These are phyloP conservation scores for Piaya cayana DNA, from an alignment of 2,113 vertebrate genomes.

Conservation along the genomic window DNA sequence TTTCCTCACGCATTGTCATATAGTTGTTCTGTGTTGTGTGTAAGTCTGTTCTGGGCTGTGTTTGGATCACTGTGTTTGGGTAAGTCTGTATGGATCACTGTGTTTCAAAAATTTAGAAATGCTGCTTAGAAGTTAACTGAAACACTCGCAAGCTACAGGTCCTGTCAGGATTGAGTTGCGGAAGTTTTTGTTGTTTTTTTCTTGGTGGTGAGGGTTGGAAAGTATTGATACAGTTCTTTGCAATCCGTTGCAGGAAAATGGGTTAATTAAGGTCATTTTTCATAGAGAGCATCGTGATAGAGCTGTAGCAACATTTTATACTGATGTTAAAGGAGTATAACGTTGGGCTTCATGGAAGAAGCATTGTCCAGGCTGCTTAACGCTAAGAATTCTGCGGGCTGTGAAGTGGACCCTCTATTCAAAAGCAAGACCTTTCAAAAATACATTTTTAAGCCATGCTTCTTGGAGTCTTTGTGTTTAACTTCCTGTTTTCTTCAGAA, in stretches of 20 bases:
- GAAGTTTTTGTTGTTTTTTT: neutral
- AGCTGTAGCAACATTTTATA: neutral
- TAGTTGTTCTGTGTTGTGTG: neutral
- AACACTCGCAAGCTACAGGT: neutral
- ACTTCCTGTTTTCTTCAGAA: conserved; percentile 12
- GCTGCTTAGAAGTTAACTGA: neutral
- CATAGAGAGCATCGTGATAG: neutral
- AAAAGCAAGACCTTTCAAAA: neutral
- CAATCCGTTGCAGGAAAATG: neutral
- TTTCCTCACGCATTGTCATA: neutral
- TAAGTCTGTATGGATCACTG: neutral
- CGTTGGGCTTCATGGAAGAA: neutral
- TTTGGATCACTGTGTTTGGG: neutral
- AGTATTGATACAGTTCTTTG: neutral
- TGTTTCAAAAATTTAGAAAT: neutral
- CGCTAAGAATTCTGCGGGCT: neutral
- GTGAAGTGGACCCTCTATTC: neutral
- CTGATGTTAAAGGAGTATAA: neutral
- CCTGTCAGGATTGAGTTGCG: neutral
- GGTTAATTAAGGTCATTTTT: neutral
- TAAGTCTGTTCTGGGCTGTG: neutral
- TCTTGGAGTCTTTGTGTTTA: neutral
- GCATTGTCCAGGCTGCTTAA: neutral
- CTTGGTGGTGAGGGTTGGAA: neutral
- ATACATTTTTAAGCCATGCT: neutral